phyloP scores from a whole-genome alignment of 2,113 vertebrate species.

The Murina feae region DNA sequence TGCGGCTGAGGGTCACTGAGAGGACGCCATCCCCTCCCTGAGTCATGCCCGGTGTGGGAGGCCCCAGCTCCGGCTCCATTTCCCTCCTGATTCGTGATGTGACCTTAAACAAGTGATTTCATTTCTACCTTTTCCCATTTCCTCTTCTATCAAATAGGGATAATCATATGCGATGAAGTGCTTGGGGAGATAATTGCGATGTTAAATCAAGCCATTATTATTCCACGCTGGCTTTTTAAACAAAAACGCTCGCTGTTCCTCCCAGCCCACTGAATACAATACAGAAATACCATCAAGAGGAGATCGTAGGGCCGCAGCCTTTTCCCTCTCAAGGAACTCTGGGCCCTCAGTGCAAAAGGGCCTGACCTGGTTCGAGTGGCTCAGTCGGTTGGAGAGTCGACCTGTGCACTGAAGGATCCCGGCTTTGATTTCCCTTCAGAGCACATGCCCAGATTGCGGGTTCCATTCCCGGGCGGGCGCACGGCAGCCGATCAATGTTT shows the following conservation, averaged over 20 bases:
- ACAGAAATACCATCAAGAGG: neutral
- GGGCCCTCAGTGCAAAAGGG: neutral
- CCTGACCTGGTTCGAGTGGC: no score
- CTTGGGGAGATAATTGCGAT: constrained; percentile 63
- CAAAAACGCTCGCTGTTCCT: constrained; percentile 45
- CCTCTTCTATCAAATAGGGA: constrained; percentile 66
- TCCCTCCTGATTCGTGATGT: constrained; percentile 65
- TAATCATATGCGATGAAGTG: constrained; percentile 69
- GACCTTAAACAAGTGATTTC: constrained; percentile 73
- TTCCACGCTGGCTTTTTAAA: constrained; percentile 67
- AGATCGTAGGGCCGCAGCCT: neutral
- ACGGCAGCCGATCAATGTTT: neutral
- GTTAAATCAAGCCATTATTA: constrained; percentile 73
- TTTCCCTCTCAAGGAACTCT: neutral
- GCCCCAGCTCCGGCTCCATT: neutral
- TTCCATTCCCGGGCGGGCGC: neutral
- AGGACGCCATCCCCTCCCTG: neutral
- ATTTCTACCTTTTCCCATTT: constrained; percentile 68
- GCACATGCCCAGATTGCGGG: neutral
- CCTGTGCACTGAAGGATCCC: no score
- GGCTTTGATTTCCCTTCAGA: no score
- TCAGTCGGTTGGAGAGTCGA: neutral
- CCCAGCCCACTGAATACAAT: neutral
- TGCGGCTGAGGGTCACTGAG: neutral
- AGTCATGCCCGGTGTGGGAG: neutral